Conservation (phyloP, 2,888 invertebrate genomes). For the Ethmia dodecea region DNA sequence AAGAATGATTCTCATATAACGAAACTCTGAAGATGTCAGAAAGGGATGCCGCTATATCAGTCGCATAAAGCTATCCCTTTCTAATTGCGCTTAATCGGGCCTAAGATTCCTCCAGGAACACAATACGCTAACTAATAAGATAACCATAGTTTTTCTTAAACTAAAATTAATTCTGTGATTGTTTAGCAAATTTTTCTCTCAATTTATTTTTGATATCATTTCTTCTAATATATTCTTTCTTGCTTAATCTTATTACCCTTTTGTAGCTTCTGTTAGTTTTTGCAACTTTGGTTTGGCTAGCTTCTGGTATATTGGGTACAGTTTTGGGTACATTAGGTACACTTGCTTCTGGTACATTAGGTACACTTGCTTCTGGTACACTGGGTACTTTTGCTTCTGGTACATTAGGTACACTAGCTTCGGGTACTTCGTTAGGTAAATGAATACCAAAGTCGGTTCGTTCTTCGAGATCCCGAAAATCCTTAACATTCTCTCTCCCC, state of each 20-base stretch:
- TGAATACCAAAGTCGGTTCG: conserved; percentile 49
- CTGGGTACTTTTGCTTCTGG: not conserved
- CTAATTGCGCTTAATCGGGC: too few relatives aligned
- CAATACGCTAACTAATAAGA: not conserved
- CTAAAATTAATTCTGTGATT: not conserved
- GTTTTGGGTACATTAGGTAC: not conserved
- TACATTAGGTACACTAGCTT: not conserved
- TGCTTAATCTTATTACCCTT: conserved; percentile 34
- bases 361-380: not conserved
- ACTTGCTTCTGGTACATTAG: not conserved
- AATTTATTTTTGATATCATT: conserved; percentile 26
- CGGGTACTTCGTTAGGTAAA: conserved; percentile 1
- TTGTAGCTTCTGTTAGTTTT: conserved; percentile 11
- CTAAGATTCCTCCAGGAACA: not conserved
- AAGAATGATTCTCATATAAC: too few relatives aligned
- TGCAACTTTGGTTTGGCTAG: too few relatives aligned
- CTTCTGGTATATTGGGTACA: too few relatives aligned
- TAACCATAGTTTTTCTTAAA: too few relatives aligned
- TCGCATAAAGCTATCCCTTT: too few relatives aligned
- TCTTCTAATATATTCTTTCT: conserved; percentile 32
- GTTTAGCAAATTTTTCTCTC: conserved; percentile 20
- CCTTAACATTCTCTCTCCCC: conserved; percentile 44
- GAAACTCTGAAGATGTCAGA: too few relatives aligned
- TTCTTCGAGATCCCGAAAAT: conserved; percentile 45
- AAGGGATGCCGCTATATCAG: too few relatives aligned